Evolutionary conservation across 2,888 invertebrate species (phyloP), one percentile per base, ranked within the genome.

Genomic region (Steinernema scapterisci): DNA sequence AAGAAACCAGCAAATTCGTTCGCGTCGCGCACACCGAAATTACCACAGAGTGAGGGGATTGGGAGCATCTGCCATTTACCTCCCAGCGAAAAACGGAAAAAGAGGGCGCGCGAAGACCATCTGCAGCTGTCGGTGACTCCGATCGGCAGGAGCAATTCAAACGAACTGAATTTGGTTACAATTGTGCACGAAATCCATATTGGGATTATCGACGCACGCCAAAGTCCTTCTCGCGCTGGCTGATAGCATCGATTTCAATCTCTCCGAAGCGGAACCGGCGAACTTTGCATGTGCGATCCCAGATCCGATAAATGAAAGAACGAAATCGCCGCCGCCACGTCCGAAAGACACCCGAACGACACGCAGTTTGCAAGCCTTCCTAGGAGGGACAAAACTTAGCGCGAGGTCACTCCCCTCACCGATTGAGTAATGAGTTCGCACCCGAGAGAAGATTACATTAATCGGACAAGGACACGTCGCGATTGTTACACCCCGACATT

Each of bases 401-500:
- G 11, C 25, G 27, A 31, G 31, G 63, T n/a, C 27, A 63, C 31
- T 31, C 63, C 48, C 48, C 48, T 48, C 48, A 13, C 3, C 48
- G 3, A 48, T 19, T n/a, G 48, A 48, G 48, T 48, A 48, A 48
- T 48, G 48, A 48, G 48, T 48, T 48, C 63, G 13, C 63, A 63
- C 21, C 52, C 16, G 16, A 25, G 19, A 63, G 63, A 25, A 63
- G 63, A 63, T 63, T 63, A 31, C 63, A 63, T 63, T 63, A 31
- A 31, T 63, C 63, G 63, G 11, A 38, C 63, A 63, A 63, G 63
- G 63, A 63, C 63, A 63, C 27, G 31, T 31, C 31, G 63, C 63
- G 31, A 63, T 63, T 63, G 31, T 63, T 63, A 63, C 63, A 63
- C 31, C 63, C 16, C 31, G 16, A 9, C 21, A 38, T 38, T 16